Evolutionary conservation across 1,140 invertebrate genomes (phyloP).

Genomic region (Scaptomyza hsui): DNA sequence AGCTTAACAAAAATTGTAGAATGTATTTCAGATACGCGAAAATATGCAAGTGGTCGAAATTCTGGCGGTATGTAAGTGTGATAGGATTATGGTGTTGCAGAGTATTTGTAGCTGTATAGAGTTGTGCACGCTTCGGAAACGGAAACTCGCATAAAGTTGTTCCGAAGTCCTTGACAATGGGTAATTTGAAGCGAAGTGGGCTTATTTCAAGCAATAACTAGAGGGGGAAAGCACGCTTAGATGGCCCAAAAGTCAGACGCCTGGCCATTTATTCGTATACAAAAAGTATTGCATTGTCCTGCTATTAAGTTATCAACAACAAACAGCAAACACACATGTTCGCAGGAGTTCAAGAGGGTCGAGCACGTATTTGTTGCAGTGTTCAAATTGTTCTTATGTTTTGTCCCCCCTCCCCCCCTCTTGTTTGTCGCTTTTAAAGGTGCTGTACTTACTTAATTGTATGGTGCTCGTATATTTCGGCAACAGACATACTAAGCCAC

Average conservation of each 20-base stretch:
- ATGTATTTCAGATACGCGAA: background rate
- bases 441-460: constrained; percentile 54
- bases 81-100: background rate
- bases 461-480: constrained; percentile 46
- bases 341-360: constrained; percentile 20
- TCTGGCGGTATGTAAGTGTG: no score
- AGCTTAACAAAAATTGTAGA: no score
- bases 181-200: constrained; percentile 55
- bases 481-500: constrained; percentile 19
- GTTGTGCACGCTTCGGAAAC: constrained; percentile 18
- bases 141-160: constrained; percentile 54
- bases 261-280: constrained; percentile 56
- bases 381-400: constrained; percentile 4
- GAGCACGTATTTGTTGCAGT: constrained; percentile 20
- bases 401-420: constrained; percentile 35
- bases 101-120: constrained; percentile 1
- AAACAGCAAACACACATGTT: constrained; percentile 45
- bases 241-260: constrained; percentile 7
- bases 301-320: constrained; percentile 78
- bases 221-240: constrained; percentile 1
- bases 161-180: constrained; percentile 59
- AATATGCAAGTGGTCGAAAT: no score
- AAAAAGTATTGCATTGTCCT: constrained; percentile 73
- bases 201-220: constrained; percentile 43
- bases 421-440: constrained; percentile 46